Percentiles rank a stretch among this genome's conserved stretches.
Evolutionary conservation across 2,113 vertebrate species (phyloP).

Genomic region (Passer montanus): DNA sequence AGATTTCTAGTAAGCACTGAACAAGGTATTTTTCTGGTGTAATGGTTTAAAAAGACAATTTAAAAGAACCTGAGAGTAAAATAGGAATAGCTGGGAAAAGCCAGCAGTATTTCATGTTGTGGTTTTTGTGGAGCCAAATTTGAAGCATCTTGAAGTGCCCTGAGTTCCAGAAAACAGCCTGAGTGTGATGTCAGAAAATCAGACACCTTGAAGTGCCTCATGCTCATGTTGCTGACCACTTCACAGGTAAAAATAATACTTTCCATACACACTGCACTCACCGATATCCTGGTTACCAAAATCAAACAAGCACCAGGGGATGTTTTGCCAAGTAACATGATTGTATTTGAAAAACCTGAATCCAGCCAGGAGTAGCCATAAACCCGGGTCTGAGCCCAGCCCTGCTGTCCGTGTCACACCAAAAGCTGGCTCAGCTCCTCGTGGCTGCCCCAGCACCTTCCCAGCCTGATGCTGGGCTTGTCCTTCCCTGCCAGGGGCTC

Average conservation of each 20-base stretch:
- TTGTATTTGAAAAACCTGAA: background rate
- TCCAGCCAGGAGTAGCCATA: background rate
- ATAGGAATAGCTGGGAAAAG: background rate
- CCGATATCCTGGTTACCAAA: background rate
- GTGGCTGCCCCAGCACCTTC: background rate
- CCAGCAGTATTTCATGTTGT: background rate
- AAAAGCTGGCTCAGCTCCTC: background rate
- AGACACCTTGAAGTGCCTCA: background rate
- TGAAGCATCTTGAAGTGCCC: background rate
- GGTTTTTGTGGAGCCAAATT: background rate
- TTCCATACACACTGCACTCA: accelerated
- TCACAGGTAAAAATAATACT: background rate
- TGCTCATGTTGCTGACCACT: background rate
- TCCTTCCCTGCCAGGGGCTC: background rate
- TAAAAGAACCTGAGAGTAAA: background rate
- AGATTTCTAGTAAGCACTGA: background rate
- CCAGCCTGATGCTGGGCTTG: background rate
- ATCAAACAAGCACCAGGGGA: background rate
- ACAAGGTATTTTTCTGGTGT: background rate
- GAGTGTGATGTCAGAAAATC: background rate
- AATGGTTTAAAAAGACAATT: background rate
- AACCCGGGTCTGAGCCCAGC: background rate
- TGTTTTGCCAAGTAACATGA: background rate
- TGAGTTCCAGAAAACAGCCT: background rate
- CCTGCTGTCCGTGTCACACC: background rate